Percentiles rank a stretch among this genome's conserved stretches.
Evolutionary conservation across 2,888 invertebrate species (phyloP).

Genomic region (Cryptocephalus primarius): DNA sequence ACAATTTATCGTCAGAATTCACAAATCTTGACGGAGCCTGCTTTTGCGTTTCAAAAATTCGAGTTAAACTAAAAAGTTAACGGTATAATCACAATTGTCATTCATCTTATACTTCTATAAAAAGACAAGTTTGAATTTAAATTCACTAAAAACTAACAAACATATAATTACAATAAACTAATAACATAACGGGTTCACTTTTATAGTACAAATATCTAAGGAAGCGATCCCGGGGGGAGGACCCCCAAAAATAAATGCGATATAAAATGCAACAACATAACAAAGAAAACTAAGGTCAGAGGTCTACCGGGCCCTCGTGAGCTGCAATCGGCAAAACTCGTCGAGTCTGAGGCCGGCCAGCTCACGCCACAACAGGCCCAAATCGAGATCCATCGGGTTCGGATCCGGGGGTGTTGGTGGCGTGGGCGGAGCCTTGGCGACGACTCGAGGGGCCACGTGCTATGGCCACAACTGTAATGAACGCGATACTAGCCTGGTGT

Average conservation of each 20-base stretch:
- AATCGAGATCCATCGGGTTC: slow-evolving; percentile 32
- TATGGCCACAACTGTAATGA: slow-evolving; percentile 73
- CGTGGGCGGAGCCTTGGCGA: slow-evolving; percentile 28
- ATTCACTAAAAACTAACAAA: slow-evolving; percentile 39
- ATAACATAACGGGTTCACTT: slow-evolving; percentile 34
- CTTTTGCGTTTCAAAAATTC: slow-evolving; percentile 24
- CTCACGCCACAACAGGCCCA: slow-evolving; percentile 38
- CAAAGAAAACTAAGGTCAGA: slow-evolving; percentile 26
- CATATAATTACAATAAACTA: slow-evolving; percentile 35
- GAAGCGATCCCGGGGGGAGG: slow-evolving; percentile 8
- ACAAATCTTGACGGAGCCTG: slow-evolving; percentile 14
- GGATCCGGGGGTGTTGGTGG: slow-evolving; percentile 22
- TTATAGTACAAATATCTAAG: slow-evolving; percentile 26
- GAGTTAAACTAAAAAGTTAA: slow-evolving; percentile 27
- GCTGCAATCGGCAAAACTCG: slow-evolving; percentile 37
- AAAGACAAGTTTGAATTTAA: slow-evolving; percentile 25
- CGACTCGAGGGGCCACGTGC: slow-evolving; percentile 57
- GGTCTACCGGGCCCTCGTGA: slow-evolving; percentile 35
- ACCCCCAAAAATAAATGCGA: slow-evolving; percentile 28
- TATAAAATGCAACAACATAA: slow-evolving; percentile 38
- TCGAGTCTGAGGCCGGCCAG: slow-evolving; percentile 37
- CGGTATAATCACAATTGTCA: slow-evolving; percentile 32
- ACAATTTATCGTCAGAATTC: slow-evolving; percentile 6
- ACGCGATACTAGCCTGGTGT: slow-evolving; percentile 54
- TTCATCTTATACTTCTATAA: slow-evolving; percentile 16